Conservation (phyloP, 1,140 invertebrate species). For the Scaptomyza graminum region DNA sequence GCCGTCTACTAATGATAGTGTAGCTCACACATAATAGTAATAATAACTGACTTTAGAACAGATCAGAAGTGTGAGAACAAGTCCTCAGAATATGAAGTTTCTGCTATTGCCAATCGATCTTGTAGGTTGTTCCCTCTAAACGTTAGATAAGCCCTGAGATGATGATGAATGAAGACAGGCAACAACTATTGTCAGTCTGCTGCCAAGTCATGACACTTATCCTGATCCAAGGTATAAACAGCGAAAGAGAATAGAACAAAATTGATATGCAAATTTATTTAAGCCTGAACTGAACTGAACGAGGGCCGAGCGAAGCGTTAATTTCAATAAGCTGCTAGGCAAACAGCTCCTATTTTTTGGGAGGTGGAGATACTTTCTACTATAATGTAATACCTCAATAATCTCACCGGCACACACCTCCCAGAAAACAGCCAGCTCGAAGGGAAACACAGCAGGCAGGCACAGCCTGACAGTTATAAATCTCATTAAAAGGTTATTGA, state of each 20-base stretch:
- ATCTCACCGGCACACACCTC: slow-evolving; percentile 58
- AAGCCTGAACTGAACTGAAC: slow-evolving; percentile 71
- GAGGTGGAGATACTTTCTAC: slow-evolving; percentile 49
- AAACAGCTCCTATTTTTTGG: slow-evolving; percentile 43
- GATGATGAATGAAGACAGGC: slow-evolving; percentile 63
- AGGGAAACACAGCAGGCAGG: slow-evolving; percentile 32
- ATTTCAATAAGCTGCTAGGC: slow-evolving; percentile 68
- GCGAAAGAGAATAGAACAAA: slow-evolving; percentile 18
- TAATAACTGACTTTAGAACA: background rate
- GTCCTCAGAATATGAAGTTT: background rate
- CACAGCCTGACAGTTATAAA: slow-evolving; percentile 69
- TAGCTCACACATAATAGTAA: background rate
- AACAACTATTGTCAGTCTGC: slow-evolving; percentile 10
- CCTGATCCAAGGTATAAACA: slow-evolving; percentile 48
- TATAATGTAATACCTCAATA: slow-evolving; percentile 73
- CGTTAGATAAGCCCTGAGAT: slow-evolving; percentile 28
- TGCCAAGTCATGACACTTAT: slow-evolving; percentile 63
- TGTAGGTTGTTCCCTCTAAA: slow-evolving; percentile 29
- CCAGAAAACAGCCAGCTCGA: background rate
- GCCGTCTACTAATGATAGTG: slow-evolving; percentile 18
- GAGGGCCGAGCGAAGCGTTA: slow-evolving; percentile 43
- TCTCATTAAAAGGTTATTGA: slow-evolving; percentile 83
- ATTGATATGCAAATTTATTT: slow-evolving; percentile 79
- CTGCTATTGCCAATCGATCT: slow-evolving; percentile 51
- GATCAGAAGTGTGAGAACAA: slow-evolving; percentile 19